A percentile compares a stretch with the other conserved stretches of the same genome.
Evolutionary conservation across 2,797 vertebrate genomes (phyloP).

Genomic region (Pygocentrus nattereri): DNA sequence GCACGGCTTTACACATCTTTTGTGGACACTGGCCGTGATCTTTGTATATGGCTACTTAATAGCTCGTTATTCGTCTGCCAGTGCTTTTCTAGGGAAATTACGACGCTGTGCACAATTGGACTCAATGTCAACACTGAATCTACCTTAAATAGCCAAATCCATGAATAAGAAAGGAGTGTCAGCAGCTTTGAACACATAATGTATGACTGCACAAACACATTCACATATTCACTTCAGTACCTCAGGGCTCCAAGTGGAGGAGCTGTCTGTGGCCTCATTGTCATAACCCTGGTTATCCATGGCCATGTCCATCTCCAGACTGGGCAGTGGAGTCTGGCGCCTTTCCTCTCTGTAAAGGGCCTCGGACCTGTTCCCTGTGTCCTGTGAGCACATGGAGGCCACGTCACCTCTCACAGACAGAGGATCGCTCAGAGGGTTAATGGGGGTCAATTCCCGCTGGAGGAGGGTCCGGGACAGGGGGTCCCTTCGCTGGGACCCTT

Average conservation of each 20-base stretch:
- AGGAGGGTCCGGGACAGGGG: slow-evolving; percentile 30
- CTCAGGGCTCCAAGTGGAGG: slow-evolving; percentile 89
- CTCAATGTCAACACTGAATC: too few relatives aligned
- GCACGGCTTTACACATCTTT: too few relatives aligned
- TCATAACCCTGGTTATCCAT: slow-evolving; percentile 75
- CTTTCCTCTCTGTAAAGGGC: slow-evolving; percentile 55
- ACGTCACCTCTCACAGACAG: slow-evolving; percentile 46
- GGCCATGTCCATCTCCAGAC: slow-evolving; percentile 72
- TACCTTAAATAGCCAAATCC: too few relatives aligned
- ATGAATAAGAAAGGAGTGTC: too few relatives aligned
- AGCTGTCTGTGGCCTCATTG: slow-evolving; percentile 83
- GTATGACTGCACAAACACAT: neutral
- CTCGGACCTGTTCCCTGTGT: slow-evolving; percentile 49
- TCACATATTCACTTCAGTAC: slow-evolving; percentile 57
- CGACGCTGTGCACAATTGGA: too few relatives aligned
- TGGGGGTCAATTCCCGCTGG: slow-evolving; percentile 9
- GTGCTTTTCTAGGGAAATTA: too few relatives aligned
- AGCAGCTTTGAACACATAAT: neutral
- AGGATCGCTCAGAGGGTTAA: slow-evolving; percentile 44
- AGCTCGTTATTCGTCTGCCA: too few relatives aligned
- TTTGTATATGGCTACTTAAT: too few relatives aligned
- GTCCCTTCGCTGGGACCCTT: slow-evolving; percentile 46
- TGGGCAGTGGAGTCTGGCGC: slow-evolving; percentile 69
- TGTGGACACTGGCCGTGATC: too few relatives aligned
- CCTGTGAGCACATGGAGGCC: slow-evolving; percentile 52